Percentiles rank a stretch among this genome's conserved stretches.
These are phyloP conservation scores for Tipula unca DNA, from an alignment of 2,888 invertebrate genomes.

Conservation along the genomic window DNA sequence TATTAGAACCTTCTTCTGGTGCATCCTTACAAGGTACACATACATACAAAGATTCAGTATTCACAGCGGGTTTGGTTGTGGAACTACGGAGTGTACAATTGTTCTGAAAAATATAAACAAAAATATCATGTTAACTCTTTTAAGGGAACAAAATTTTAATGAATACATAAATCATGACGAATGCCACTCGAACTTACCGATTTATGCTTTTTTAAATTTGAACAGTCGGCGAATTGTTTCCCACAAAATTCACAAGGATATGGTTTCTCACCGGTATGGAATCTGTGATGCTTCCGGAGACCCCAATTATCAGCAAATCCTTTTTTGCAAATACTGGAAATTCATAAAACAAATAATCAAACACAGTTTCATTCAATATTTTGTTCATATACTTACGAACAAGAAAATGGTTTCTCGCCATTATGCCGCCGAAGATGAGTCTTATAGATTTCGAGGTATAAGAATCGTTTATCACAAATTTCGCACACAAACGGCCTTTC, in stretches of 20 bases:
- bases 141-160: too few relatives aligned
- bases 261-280: constrained; percentile 56
- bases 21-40: too few relatives aligned
- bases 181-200: constrained; percentile 8
- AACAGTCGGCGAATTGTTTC: constrained; percentile 58
- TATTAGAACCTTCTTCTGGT: neutral
- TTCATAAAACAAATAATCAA: neutral
- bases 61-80: neutral
- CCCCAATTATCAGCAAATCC: constrained; percentile 52
- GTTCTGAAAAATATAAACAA: neutral
- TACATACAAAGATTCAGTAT: neutral
- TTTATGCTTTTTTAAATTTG: constrained; percentile 49
- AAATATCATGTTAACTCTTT: too few relatives aligned
- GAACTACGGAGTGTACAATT: neutral
- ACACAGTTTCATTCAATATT: neutral
- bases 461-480: constrained; percentile 49
- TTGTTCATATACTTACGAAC: constrained; percentile 35
- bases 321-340: constrained; percentile 42
- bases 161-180: too few relatives aligned
- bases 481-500: constrained; percentile 50
- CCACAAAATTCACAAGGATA: constrained; percentile 43
- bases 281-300: constrained; percentile 56
- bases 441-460: constrained; percentile 53
- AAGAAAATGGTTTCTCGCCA: constrained; percentile 57
- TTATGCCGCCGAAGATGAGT: constrained; percentile 58